Evolutionary conservation across 2,797 vertebrate genomes (phyloP), one percentile per base, ranked within the genome.

Genomic region (Channallabes apus): DNA sequence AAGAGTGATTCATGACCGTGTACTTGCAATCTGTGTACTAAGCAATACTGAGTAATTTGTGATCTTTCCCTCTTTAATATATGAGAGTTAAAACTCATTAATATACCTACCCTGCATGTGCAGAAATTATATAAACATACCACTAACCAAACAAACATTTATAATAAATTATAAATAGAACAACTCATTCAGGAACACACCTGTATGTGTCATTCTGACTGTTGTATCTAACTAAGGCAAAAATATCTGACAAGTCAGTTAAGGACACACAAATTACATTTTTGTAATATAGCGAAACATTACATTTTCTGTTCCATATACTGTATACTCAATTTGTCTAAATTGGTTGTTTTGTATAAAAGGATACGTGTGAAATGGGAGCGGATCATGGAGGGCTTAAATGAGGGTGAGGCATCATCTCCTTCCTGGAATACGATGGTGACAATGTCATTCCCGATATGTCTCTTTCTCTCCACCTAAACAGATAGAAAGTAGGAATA

Each of bases 291-390:
- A n/a, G 20, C 46, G 29, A 17, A 82, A 80, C 54, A 54, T 15
- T 29, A 38, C 20, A 51, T 38, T 71, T 38, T 32, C 46, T 14
- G 6, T 2, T 27, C 15, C 56, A 38, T 6, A 58, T 3, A 56
- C 0, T 38, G 58, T 59, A 17, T 56, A 1, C 9, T 11, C 29
- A 17, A 59, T 24, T 84, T 56, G 64, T 86, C 27, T 46, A 58
- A 17, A 58, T 41, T 41, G 38, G 2, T 58, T 67, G 14, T 61
- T 65, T 32, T 14, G 17, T 68, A 54, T 32, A 35, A 81, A 94
- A 96, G 96, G 98, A 99, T 99, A 99, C 98, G 98, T 82, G 98
- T 99, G 91, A 99, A 99, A 94, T 99, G 98, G 81, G 98, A 99
- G 84, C 98, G 96, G 92, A 99, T 99, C 98, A 99, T 99, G 80